A percentile compares a stretch with the other conserved stretches of the same genome.
These are phyloP conservation scores for Oryzias woworae DNA, from an alignment of 2,113 vertebrate genomes.

Conservation along the genomic window DNA sequence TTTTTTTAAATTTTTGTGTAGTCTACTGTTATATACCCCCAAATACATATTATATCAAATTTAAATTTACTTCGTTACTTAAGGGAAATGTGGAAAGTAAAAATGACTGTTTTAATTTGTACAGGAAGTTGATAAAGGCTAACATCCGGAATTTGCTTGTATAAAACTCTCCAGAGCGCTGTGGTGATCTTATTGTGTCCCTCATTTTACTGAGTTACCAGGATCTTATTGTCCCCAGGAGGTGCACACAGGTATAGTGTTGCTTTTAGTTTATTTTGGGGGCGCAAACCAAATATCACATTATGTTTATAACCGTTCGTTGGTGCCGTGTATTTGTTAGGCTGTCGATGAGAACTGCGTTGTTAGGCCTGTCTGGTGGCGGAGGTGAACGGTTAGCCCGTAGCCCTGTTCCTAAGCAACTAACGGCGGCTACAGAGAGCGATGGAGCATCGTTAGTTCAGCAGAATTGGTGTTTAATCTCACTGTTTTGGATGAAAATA, in stretches of 20 bases:
- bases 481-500: no score
- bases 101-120: conserved; percentile 30
- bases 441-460: neutral
- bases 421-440: conserved; percentile 17
- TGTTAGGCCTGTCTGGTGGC: conserved; percentile 65
- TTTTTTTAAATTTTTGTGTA: no score
- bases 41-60: neutral
- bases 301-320: no score
- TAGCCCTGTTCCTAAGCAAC: conserved; percentile 34
- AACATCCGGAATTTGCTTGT: neutral
- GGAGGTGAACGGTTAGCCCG: conserved; percentile 53
- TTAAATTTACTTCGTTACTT: neutral
- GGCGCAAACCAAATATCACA: rapidly evolving
- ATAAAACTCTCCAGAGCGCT: conserved; percentile 52
- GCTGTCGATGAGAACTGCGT: conserved; percentile 52
- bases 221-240: conserved; percentile 31
- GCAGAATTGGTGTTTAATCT: no score
- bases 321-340: neutral
- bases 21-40: neutral
- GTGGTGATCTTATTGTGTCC: conserved; percentile 39
- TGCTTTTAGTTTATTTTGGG: neutral
- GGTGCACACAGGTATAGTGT: conserved; percentile 43
- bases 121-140: conserved; percentile 41
- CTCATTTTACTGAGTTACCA: conserved; percentile 7
- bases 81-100: rapidly evolving